Conservation (phyloP, 2,888 invertebrate genomes). For the Drosophila limbata region DNA sequence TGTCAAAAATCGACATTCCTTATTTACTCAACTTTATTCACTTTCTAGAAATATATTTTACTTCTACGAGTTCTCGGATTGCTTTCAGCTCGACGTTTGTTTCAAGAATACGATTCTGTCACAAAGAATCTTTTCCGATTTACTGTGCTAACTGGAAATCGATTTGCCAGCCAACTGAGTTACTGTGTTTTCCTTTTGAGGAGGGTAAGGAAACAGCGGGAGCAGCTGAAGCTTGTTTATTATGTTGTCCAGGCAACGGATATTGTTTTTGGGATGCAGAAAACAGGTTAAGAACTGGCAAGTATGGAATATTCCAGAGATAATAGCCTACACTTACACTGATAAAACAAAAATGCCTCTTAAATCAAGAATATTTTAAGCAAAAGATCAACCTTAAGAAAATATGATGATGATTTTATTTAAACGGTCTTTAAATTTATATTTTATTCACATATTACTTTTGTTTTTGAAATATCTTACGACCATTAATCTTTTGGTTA, state of each 20-base stretch:
- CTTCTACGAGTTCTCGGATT: neutral
- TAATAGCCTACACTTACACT: too few relatives aligned
- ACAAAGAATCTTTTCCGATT: neutral
- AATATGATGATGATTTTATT: too few relatives aligned
- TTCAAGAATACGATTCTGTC: slow-evolving; percentile 33
- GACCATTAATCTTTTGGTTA: too few relatives aligned
- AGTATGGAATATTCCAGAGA: neutral
- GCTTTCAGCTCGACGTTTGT: slow-evolving; percentile 23
- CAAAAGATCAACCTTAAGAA: too few relatives aligned
- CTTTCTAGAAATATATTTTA: slow-evolving; percentile 2
- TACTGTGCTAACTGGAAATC: slow-evolving; percentile 29
- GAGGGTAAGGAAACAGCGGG: neutral
- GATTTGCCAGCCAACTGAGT: slow-evolving; percentile 52
- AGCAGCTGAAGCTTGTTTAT: slow-evolving; percentile 50
- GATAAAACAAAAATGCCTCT: too few relatives aligned
- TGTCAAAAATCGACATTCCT: slow-evolving; percentile 83
- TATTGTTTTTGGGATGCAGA: neutral
- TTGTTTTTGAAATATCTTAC: too few relatives aligned
- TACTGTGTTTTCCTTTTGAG: slow-evolving; percentile 7
- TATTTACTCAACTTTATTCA: slow-evolving; percentile 7
- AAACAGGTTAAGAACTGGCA: neutral
- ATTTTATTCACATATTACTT: too few relatives aligned
- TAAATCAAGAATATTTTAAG: too few relatives aligned
- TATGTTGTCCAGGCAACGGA: slow-evolving; percentile 49
- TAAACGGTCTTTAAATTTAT: too few relatives aligned